Evolutionary conservation across 2,797 vertebrate species (phyloP).

Genomic region (Discoglossus pictus): DNA sequence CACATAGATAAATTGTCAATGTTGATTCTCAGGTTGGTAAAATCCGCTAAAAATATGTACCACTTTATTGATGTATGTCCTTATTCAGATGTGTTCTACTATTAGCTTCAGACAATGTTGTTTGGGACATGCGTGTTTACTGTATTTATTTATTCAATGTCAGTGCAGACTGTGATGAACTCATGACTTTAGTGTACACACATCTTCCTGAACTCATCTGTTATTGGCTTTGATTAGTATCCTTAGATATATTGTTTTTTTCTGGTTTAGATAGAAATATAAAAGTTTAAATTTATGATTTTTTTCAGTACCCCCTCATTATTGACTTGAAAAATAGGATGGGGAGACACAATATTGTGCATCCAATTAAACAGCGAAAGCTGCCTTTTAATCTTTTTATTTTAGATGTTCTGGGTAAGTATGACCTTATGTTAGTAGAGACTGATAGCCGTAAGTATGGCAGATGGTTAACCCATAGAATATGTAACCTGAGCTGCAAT

Average conservation of each 20-base stretch:
- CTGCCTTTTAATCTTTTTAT: conserved; percentile 9
- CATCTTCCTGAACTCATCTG: too few relatives aligned
- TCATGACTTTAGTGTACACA: too few relatives aligned
- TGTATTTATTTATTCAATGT: too few relatives aligned
- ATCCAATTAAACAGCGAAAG: background rate
- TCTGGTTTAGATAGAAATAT: conserved; percentile 7
- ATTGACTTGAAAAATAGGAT: conserved; percentile 1
- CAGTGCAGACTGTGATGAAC: too few relatives aligned
- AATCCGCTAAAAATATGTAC: too few relatives aligned
- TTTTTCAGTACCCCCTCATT: conserved; percentile 10
- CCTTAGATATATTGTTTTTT: background rate
- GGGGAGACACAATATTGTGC: background rate
- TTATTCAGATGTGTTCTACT: too few relatives aligned
- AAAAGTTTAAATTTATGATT: conserved; percentile 32
- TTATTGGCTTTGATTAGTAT: conserved; percentile 15
- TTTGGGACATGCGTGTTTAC: too few relatives aligned
- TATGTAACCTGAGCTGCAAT: conserved; percentile 13
- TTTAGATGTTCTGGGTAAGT: conserved; percentile 3
- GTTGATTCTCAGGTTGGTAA: too few relatives aligned
- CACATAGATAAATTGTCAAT: too few relatives aligned
- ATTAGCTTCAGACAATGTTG: too few relatives aligned
- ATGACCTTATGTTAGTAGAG: conserved; percentile 8
- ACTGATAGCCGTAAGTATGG: conserved; percentile 8
- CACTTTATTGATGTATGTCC: too few relatives aligned
- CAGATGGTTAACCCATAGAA: conserved; percentile 30